Base-by-base conservation (phyloP, 2,113 vertebrate species). In the Recurvirostra avosetta region DNA sequence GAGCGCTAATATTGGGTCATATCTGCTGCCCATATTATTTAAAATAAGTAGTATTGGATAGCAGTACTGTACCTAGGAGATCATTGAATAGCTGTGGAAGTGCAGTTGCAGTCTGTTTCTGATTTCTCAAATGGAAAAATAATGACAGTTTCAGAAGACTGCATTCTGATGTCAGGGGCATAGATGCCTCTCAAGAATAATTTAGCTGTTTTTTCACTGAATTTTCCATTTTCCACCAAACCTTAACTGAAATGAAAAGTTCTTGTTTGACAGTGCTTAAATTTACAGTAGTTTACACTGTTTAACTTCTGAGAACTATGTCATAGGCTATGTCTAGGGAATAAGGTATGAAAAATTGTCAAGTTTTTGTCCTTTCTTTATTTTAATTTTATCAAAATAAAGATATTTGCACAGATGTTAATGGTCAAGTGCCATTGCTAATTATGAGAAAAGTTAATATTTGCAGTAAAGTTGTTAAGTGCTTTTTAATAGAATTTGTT, bases 1-100 rank as follows among this genome's bases (percentile, higher is more conserved):
- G 56, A 56, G 27, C 0, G 3, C 16, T 59, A 41, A 18, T 49
- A 17, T 14, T 62, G 17, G 2, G 9, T 63, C 8, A 0, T 36
- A 16, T 59, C 25, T 82, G 12, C 61, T 74, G 8, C 19, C 22
- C 7, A 6, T 53, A 36, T 25, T 26, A 17, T 47, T 92, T 81
- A 67, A 72, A 88, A 67, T 5, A 74, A 74, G 23, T 45, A 15
- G 8, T 61, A n/a, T 7, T 81, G 14, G 4, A 18, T 77, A 67
- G 30, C 53, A 86, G 52, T 59, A 50, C 22, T 78, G 32, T 52
- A 15, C 0, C 3, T 36, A 45, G 20, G 9, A 38, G 32, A 68
- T 21, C 21, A 34, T 17, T 47, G 25, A 25, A 22, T 59, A 86
- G 55, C 65, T 90, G 40, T 63, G 34, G 43, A 49, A 67, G 30